A percentile compares a stretch with the other conserved stretches of the same genome.
phyloP scores from a whole-genome alignment of 2,113 vertebrate species.

The Cheirogaleus medius region DNA sequence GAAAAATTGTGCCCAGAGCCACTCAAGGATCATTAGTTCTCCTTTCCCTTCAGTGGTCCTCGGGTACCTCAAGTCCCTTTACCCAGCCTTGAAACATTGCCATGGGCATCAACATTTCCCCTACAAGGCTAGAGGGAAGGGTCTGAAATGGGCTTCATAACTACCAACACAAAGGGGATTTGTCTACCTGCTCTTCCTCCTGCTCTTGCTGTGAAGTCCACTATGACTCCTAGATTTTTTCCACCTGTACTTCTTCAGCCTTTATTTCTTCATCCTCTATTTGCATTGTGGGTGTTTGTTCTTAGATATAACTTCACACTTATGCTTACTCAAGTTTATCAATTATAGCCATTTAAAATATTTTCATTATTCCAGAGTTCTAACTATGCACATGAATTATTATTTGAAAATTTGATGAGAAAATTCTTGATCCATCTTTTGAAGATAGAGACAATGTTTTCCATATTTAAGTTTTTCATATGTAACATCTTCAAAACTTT shows the following conservation, averaged over 20 bases:
- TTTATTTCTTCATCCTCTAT: background rate
- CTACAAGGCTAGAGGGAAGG: background rate
- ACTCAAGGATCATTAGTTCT: background rate
- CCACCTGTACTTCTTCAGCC: background rate
- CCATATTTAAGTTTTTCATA: background rate
- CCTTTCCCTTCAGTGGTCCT: background rate
- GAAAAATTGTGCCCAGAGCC: background rate
- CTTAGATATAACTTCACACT: background rate
- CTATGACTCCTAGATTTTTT: background rate
- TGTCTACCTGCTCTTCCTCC: background rate
- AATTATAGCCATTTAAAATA: background rate
- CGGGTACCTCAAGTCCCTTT: background rate
- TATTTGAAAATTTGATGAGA: background rate
- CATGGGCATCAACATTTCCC: background rate
- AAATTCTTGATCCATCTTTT: background rate
- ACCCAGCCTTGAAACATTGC: background rate
- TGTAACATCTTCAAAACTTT: background rate
- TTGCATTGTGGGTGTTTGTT: background rate
- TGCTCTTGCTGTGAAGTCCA: background rate
- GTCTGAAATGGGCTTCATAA: background rate
- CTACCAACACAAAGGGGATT: background rate
- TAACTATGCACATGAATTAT: background rate
- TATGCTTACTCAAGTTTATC: background rate
- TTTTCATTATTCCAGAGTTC: background rate
- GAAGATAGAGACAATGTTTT: background rate